Evolutionary conservation across 2,888 invertebrate species (phyloP), one percentile per base, ranked within the genome.

Genomic region (Silvanus unidentatus): DNA sequence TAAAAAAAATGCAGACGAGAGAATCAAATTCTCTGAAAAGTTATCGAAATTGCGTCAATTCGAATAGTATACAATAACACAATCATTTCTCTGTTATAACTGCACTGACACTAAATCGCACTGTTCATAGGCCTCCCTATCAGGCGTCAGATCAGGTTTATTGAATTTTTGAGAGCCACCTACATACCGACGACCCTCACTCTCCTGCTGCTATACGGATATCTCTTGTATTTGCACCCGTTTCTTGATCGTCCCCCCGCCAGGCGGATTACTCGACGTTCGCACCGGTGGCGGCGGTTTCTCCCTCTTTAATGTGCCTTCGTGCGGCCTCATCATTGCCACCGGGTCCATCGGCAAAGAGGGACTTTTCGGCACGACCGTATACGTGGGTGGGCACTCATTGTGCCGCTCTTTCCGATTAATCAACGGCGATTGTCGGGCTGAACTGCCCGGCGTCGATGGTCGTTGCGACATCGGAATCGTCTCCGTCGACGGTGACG

Each of bases 221-320:
- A 86, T 86, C 72, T 87, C 86, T 71, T 86, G 86, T 58, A 86
- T 86, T 72, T 86, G 86, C 47, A 86, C 86, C 63, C 86, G 79
- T 70, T 86, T 87, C 71, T 86, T 86, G 56, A 84, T 75, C 16
- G 82, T 81, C 29, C 74, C 76, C 44, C 70, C 75, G 45, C 66
- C 67, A 12, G 74, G 71, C 65, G 63, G 64, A 51, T 69, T 71
- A 50, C 71, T 71, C 1, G 70, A 66, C 8, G 72, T 70, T 34
- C 72, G 57, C 35, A 69, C 56, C 2, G 72, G 73, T 1, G 72
- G 72, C 29, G 64, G 64, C 1, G 73, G 73, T 46, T 66, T 69
- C 27, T 70, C 70, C 42, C 53, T 60, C 43, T 55, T 59, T 37
- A 57, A 41, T 1, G 56, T 56, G 28, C 48, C 56, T 49, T 15